Conservation (phyloP, 2,888 invertebrate genomes). For the Tetragonisca angustula region DNA sequence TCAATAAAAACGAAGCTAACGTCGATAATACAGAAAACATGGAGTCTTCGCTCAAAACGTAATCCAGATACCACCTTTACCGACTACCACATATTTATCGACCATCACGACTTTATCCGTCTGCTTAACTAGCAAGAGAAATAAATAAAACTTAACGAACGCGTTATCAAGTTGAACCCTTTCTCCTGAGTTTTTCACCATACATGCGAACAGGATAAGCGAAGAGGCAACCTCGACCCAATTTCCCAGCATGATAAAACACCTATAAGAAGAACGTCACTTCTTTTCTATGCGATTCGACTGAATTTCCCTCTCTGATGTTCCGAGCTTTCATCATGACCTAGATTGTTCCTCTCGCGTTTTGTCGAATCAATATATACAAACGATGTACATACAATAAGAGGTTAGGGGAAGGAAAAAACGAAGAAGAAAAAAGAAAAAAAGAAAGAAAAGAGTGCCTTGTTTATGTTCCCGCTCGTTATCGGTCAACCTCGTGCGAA, state of each 20-base stretch:
- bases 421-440: too few relatives aligned
- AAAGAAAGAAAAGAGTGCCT: neutral
- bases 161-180: neutral
- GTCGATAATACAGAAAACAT: neutral
- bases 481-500: neutral
- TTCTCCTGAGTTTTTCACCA: neutral
- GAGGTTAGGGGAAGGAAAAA: neutral
- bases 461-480: neutral
- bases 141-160: conserved; percentile 14
- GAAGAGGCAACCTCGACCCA: conserved; percentile 37
- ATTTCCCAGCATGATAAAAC: conserved; percentile 23
- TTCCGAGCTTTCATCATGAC: conserved; percentile 56
- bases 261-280: conserved; percentile 14
- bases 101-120: neutral
- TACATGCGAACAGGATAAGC: neutral
- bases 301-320: conserved; percentile 12
- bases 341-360: conserved; percentile 39
- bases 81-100: conserved; percentile 14
- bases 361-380: conserved; percentile 51
- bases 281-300: conserved; percentile 22
- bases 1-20: neutral
- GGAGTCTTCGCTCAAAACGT: too few relatives aligned
- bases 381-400: conserved; percentile 30
- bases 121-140: neutral
- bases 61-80: neutral